Conservation (phyloP, 1,140 invertebrate genomes). For the Nebria ingens region DNA sequence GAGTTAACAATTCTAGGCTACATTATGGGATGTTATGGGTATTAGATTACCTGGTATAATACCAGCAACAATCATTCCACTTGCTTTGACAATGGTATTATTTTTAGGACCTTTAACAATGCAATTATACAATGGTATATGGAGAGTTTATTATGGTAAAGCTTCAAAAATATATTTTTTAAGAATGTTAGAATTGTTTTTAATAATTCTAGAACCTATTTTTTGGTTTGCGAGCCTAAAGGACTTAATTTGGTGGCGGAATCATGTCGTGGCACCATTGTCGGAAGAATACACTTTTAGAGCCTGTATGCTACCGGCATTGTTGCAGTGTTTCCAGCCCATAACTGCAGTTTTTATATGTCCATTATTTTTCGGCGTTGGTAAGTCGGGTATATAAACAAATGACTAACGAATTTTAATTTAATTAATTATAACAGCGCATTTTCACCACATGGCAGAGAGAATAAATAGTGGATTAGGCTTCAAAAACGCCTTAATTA, state of each 20-base stretch:
- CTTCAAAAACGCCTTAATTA: constrained; percentile 52
- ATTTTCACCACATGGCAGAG: constrained; percentile 87
- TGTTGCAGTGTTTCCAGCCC: constrained; percentile 73
- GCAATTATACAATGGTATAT: constrained; percentile 55
- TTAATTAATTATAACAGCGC: constrained; percentile 51
- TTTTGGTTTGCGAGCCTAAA: constrained; percentile 61
- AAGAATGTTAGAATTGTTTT: constrained; percentile 14
- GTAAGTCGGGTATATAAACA: constrained; percentile 35
- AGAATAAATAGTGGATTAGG: constrained; percentile 57
- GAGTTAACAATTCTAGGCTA: constrained; percentile 36
- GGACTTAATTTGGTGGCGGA: constrained; percentile 77
- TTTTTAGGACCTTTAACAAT: constrained; percentile 75
- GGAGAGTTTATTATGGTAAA: constrained; percentile 58
- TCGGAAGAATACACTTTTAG: constrained; percentile 93
- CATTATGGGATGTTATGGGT: constrained; percentile 64
- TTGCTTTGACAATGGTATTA: constrained; percentile 71
- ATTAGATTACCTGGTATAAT: constrained; percentile 61
- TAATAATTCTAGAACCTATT: constrained; percentile 49
- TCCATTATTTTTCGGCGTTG: constrained; percentile 85
- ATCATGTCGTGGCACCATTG: constrained; percentile 82
- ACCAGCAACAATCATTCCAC: constrained; percentile 60
- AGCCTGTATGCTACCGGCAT: constrained; percentile 85
- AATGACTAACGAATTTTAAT: constrained; percentile 2
- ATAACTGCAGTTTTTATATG: constrained; percentile 69
- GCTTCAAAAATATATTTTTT: constrained; percentile 17